Evolutionary conservation across 2,797 vertebrate species (phyloP).

Genomic region (Fistularia commersonii): DNA sequence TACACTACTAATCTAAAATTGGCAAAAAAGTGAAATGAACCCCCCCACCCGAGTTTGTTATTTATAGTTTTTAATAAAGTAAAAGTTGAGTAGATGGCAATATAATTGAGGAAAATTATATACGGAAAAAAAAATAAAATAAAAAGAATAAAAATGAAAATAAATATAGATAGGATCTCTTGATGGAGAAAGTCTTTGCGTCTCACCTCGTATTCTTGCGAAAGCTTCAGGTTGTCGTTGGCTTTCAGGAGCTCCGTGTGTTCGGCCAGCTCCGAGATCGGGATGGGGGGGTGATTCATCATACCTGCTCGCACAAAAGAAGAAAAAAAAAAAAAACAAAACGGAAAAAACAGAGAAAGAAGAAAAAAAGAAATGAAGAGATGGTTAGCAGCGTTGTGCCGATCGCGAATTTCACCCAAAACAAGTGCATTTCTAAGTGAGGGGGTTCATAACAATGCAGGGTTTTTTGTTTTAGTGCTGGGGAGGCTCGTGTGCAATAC

Average conservation of each 20-base stretch:
- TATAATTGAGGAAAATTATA: too few relatives aligned
- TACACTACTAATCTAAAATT: too few relatives aligned
- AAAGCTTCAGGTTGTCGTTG: constrained; percentile 97
- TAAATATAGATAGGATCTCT: too few relatives aligned
- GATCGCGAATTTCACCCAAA: constrained; percentile 5
- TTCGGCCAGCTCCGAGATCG: constrained; percentile 90
- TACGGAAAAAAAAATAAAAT: too few relatives aligned
- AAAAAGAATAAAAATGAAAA: too few relatives aligned
- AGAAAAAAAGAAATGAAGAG: constrained; percentile 40
- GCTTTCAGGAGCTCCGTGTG: constrained; percentile 96
- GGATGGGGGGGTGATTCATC: constrained; percentile 97
- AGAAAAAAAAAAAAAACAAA: background rate
- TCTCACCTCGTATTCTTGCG: constrained; percentile 97
- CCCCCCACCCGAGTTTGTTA: too few relatives aligned
- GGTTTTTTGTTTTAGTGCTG: constrained; percentile 50
- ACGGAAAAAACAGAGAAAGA: constrained; percentile 15
- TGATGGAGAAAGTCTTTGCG: constrained; percentile 23
- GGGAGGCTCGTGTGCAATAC: constrained; percentile 55
- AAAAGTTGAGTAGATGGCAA: too few relatives aligned
- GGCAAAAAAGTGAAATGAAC: too few relatives aligned
- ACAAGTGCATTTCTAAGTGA: constrained; percentile 8
- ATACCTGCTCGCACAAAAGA: constrained; percentile 80
- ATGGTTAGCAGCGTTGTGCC: constrained; percentile 2
- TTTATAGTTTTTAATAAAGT: too few relatives aligned
- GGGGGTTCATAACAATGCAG: constrained; percentile 24